Conservation (phyloP, 2,797 vertebrate genomes). For the Siniperca scherzeri region DNA sequence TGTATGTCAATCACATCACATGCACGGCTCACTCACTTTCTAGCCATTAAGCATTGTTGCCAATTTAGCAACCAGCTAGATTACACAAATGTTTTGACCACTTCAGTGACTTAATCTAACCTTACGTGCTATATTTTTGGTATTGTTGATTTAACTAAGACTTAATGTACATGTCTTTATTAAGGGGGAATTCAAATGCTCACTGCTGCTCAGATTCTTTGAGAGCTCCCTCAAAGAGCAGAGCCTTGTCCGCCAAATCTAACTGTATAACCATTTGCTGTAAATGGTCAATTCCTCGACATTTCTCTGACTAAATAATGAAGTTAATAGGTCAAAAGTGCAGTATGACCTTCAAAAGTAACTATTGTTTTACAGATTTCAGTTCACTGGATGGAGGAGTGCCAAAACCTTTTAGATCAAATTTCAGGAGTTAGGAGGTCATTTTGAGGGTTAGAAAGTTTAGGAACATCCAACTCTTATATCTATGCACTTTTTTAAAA, state of each 20-base stretch:
- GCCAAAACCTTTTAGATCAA: background rate
- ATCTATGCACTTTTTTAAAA: background rate
- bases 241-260: background rate
- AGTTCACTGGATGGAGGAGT: background rate
- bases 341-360: background rate
- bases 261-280: background rate
- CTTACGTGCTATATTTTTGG: too few species aligned
- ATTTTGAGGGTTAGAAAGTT: background rate
- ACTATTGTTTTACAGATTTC: background rate
- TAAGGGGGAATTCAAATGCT: background rate
- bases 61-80: background rate
- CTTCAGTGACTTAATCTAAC: background rate
- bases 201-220: background rate
- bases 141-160: background rate
- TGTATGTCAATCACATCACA: background rate
- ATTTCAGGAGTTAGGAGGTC: background rate
- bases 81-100: background rate
- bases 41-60: background rate
- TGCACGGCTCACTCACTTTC: background rate
- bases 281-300: background rate
- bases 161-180: background rate
- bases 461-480: background rate
- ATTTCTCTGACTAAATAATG: background rate
- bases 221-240: background rate
- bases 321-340: background rate